Base-by-base conservation (phyloP, 2,888 invertebrate genomes). In the Cantharis lateralis region DNA sequence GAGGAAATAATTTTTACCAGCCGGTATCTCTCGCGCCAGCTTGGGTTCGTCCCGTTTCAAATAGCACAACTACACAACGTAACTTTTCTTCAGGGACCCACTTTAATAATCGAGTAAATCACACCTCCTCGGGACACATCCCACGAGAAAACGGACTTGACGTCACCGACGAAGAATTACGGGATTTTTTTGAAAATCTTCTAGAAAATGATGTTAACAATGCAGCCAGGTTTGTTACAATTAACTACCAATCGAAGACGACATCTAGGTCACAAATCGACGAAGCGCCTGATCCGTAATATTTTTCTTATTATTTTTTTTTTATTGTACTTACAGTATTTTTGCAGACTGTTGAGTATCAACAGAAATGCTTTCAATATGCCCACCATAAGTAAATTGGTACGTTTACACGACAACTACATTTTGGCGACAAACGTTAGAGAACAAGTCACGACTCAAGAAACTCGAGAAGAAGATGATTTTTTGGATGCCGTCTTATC, bases 331-430 rank as follows among this genome's bases (percentile, higher is more conserved):
- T 70, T 62, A 71, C 0, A 32, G 4, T n/a, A n/a, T 74, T 69
- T 66, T 86, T 87, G 61, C 87, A 96, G 96, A 77, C 90, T 96
- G 76, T 87, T 96, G 62, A 90, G 89, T 15, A 90, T 95, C 18
- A 90, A 92, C 78, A 84, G 91, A 10, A 91, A 90, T 80, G 93
- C 90, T 16, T 91, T 91, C 87, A 90, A 92, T 85, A 93, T 93
- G 80, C 90, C 93, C 5, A 95, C 96, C 1, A 92, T 97, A 78
- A 91, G 93, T 80, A 94, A 93, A 83, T 91, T 97, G 81, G 86
- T 92, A 66, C 89, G 91, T 7, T 91, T 98, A 64, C 92, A 95
- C 86, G 95, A 98, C 86, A 98, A 98, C 87, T 98, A 97, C 86
- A 93, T 96, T 84, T 89, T 93, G 76, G 92, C 94, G 81, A 92